Evolutionary conservation across 2,113 vertebrate species (phyloP), one percentile per base, ranked within the genome.

Genomic region (Forbesichthys agassizii): DNA sequence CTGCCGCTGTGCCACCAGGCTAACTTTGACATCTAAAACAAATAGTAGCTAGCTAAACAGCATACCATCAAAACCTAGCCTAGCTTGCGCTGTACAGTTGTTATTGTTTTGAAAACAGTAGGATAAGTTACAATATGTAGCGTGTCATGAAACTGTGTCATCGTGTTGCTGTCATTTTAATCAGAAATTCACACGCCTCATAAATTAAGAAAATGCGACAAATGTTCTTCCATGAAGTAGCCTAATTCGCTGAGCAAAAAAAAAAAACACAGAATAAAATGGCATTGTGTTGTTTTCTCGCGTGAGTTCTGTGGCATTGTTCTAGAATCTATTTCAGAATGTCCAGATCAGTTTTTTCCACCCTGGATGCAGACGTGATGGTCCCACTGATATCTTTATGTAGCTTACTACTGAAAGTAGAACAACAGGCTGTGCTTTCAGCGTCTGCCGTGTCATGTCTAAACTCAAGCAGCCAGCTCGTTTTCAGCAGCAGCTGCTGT

Each of bases 401-500:
- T 63, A 55, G 53, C n/a, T 2, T 27, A 27, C 27, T 27, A 33
- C 51, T 68, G 42, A 16, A 42, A 78, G 66, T 63, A 69, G 55
- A 79, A 84, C 73, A 78, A 73, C 83, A 77, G 61, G 55, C 54
- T 66, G n/a, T 61, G 14, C 52, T 57, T 57, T 48, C 54, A 16
- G 14, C 47, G 52, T 18, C 53, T 66, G 64, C 65, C 71, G 58
- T 59, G 65, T 54, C 71, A 61, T 59, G 65, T 70, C 78, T 77
- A 70, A 4, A 53, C 68, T 75, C 59, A 72, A 74, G 65, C 71
- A 71, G 65, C 61, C 61, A 68, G 62, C 66, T 71, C 59, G 42
- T 11, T 74, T 66, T 64, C 51, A 74, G 53, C 77, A 77, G 82
- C 77, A 77, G 82, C 76, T 81, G 74, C 66, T 77, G 68, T 18